Evolutionary conservation across 2,888 invertebrate genomes (phyloP), one percentile per base, ranked within the genome.

Genomic region (Girardia tigrina): DNA sequence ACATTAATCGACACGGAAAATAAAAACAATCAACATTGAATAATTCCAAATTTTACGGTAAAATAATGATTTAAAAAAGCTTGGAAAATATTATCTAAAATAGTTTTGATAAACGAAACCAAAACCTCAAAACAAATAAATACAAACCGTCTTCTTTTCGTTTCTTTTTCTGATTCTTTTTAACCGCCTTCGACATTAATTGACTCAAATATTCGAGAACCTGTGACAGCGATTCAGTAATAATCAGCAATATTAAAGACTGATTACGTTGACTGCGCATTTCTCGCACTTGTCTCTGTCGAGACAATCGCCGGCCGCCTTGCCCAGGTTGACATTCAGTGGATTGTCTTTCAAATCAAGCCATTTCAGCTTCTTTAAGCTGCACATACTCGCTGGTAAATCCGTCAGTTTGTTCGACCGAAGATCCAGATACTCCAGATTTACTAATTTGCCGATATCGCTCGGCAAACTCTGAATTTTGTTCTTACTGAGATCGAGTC

Each of bases 311-410:
- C 91, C 91, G 26, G 90, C 90, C 70, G 89, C 86, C 81, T 88
- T 87, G 29, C 87, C 87, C 78, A 90, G 86, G 26, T 87, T 86
- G 1, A 88, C 87, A 26, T 88, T 87, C 26, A 88, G 87, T 0
- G 90, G 90, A 84, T 91, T 91, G 78, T 89, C 89, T 81, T 90
- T 90, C 75, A 91, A 83, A 85, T 91, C 91, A 77, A 91, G 84
- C 88, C 90, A 91, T 80, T 87, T 87, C 69, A 91, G 84, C 79
- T 88, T 87, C 78, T 86, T 88, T 78, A 91, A 84, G 79, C 89
- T 87, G 6, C 88, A 87, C 81, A 91, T 88, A 81, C 89, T 89
- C 74, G 90, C 81, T 0, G 91, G 91, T 77, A 76, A 76, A 27
- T 23, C 23, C 6, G 28, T 1, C 79, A 90, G 83, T 81, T 88